These are phyloP conservation scores for Tenualosa ilisha DNA, from an alignment of 2,797 vertebrate genomes.

Conservation along the genomic window DNA sequence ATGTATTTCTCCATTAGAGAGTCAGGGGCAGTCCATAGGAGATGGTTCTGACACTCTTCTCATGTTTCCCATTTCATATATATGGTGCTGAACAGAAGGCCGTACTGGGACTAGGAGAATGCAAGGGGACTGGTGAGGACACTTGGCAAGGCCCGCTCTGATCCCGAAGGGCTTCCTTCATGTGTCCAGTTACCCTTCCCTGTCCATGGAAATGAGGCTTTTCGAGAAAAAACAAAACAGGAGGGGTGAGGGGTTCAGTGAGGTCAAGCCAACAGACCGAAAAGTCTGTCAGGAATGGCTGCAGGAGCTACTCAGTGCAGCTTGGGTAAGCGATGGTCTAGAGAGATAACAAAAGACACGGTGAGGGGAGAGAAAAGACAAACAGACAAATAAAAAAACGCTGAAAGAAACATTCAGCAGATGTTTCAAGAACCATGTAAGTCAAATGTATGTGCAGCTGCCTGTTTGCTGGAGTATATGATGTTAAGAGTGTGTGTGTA, in stretches of 20 bases:
- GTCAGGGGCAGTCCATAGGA: background rate
- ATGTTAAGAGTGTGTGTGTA: background rate
- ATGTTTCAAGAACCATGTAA: background rate
- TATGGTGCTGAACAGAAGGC: background rate
- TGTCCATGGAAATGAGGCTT: slow-evolving; percentile 1
- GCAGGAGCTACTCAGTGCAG: background rate
- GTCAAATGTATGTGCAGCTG: background rate
- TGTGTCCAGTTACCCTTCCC: background rate
- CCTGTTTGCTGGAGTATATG: background rate
- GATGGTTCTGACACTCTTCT: background rate
- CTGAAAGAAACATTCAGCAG: background rate
- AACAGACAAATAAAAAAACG: background rate
- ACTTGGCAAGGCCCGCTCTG: background rate
- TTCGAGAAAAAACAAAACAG: background rate
- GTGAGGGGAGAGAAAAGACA: background rate
- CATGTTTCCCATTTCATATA: background rate
- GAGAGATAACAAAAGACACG: background rate
- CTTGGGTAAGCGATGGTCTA: background rate
- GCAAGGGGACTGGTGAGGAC: background rate
- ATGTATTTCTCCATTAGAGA: background rate
- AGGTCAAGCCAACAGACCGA: background rate
- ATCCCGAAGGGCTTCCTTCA: background rate
- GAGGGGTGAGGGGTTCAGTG: background rate
- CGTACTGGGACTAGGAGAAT: background rate
- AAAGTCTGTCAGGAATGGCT: background rate